Base-by-base conservation (phyloP, 2,113 vertebrate species). In the Thunnus maccoyii region DNA sequence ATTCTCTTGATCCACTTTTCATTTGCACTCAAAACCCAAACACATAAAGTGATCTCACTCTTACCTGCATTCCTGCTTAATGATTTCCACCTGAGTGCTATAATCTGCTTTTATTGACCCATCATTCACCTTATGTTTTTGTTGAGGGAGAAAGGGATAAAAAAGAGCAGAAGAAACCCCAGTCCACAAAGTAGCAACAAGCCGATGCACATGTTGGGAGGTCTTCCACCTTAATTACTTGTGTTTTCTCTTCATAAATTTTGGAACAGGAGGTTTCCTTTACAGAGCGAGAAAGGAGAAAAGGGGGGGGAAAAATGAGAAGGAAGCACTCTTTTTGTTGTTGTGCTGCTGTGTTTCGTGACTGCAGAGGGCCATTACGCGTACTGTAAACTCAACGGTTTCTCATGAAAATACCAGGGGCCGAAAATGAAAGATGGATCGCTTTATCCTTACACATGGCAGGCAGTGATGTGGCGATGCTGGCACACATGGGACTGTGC, bases 51-150 rank as follows among this genome's bases (percentile, higher is more conserved):
- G 86, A 91, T 88, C 87, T 93, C 78, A 85, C 79, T 87, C 79
- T 91, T 92, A 94, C 94, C 94, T 94, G 85, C 85, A 89, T 92
- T 92, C 82, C 67, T 56, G 3, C 86, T 25, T 93, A 92, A 94
- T 93, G 79, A 88, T 89, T 94, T 90, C 91, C 91, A 94, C 90
- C 91, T 89, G 86, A 88, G 69, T 75, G 73, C 77, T 76, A 89
- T 87, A 88, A 86, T 90, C 85, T 85, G 64, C 77, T 83, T 93
- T 93, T 86, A 90, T 88, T 91, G 84, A 89, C 86, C 91, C 57
- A 85, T 89, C 80, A 77, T 89, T 86, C 73, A 83, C 82, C 88
- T 88, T 62, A 4, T 92, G 91, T 92, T 93, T 91, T 62, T n/a
- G 32, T 73, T 90, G 78, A 60, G 32, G 58, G 48, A 77, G 48